Percentiles rank a stretch among this genome's conserved stretches.
Evolutionary conservation across 2,797 vertebrate species (phyloP).

Genomic region (Spatula versicolor): DNA sequence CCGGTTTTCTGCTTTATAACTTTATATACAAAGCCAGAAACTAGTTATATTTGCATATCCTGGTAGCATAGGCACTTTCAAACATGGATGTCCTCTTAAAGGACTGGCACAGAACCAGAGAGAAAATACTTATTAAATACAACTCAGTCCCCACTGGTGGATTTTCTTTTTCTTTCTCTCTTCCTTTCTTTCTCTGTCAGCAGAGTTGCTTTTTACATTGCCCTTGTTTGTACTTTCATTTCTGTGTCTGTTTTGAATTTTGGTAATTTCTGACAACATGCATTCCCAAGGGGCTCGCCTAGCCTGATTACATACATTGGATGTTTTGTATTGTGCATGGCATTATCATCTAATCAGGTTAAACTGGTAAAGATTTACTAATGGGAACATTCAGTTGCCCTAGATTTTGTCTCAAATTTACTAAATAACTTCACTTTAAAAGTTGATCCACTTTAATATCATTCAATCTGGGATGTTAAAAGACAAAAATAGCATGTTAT

Average conservation of each 20-base stretch:
- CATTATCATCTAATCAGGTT: constrained; percentile 38
- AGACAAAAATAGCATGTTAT: background rate
- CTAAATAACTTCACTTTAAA: constrained; percentile 29
- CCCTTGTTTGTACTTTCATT: background rate
- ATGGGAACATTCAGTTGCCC: constrained; percentile 23
- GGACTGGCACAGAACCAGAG: background rate
- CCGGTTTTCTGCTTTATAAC: background rate
- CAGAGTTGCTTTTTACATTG: background rate
- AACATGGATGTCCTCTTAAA: background rate
- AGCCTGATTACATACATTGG: constrained; percentile 16
- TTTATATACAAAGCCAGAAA: background rate
- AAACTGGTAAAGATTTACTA: constrained; percentile 42
- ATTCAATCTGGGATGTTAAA: background rate
- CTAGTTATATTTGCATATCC: background rate
- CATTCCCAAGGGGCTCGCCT: background rate
- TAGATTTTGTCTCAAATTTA: constrained; percentile 47
- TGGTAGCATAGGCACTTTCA: background rate
- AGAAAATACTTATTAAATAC: background rate
- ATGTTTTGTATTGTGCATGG: constrained; percentile 19
- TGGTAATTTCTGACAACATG: background rate
- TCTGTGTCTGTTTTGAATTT: background rate
- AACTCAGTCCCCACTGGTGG: background rate
- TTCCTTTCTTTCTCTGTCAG: background rate
- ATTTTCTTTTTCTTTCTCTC: background rate
- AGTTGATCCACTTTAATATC: constrained; percentile 17